phyloP scores from a whole-genome alignment of 2,888 invertebrate genomes.

The Eristalis intricaria region DNA sequence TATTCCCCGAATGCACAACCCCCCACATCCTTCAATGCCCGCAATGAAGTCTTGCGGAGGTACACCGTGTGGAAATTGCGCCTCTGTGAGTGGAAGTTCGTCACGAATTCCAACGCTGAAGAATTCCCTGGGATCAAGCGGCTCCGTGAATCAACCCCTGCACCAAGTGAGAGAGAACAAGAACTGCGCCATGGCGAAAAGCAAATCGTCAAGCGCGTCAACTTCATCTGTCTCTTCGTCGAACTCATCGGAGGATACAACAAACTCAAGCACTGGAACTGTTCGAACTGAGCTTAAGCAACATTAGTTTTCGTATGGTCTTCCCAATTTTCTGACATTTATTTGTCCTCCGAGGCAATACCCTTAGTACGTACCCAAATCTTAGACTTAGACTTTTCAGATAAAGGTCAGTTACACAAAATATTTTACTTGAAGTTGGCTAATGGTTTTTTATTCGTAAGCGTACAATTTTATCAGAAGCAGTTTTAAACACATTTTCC shows the following conservation, averaged over 20 bases:
- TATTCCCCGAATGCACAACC: conserved; percentile 57
- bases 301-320: conserved; percentile 34
- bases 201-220: conserved; percentile 58
- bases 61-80: conserved; percentile 1
- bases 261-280: conserved; percentile 79
- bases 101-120: neutral
- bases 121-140: neutral
- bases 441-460: too few relatives aligned
- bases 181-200: neutral
- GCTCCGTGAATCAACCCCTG: neutral
- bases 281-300: conserved; percentile 80
- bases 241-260: conserved; percentile 60
- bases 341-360: neutral
- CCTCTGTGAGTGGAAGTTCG: neutral
- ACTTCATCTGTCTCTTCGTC: conserved; percentile 75
- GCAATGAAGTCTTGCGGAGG: conserved; percentile 7
- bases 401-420: too few relatives aligned
- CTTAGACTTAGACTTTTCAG: too few relatives aligned
- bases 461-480: too few relatives aligned
- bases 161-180: neutral
- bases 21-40: conserved; percentile 64
- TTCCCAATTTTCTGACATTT: neutral
- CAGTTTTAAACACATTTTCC: too few relatives aligned
- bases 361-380: too few relatives aligned
- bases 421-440: too few relatives aligned